These are phyloP conservation scores for Scomber japonicus DNA, from an alignment of 2,113 vertebrate species.

Conservation along the genomic window DNA sequence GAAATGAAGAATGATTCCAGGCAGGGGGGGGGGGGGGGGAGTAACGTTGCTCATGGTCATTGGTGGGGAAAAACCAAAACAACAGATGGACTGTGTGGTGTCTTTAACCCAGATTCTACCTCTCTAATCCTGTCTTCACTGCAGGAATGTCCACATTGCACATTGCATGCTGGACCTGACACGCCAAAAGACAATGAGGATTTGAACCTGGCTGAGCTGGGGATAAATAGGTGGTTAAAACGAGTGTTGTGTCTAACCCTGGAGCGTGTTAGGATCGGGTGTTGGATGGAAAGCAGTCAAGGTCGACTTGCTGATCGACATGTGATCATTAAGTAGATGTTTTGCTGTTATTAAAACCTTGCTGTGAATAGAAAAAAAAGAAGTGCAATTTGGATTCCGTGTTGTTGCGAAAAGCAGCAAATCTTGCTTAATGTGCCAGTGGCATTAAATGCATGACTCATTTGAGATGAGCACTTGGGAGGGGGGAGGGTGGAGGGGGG, in stretches of 20 bases:
- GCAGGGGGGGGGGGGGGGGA: background rate
- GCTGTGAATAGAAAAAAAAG: conserved; percentile 4
- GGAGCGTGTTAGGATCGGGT: background rate
- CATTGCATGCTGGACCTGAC: conserved; percentile 28
- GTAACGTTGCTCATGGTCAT: conserved; percentile 47
- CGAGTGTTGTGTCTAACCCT: conserved; percentile 34
- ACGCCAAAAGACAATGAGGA: conserved; percentile 62
- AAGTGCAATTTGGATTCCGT: background rate
- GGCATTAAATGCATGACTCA: conserved; percentile 18
- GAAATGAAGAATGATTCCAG: conserved; percentile 56
- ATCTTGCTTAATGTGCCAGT: background rate
- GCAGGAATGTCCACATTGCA: conserved; percentile 76
- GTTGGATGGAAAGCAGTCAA: conserved; percentile 3
- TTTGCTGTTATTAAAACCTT: background rate
- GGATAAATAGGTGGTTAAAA: conserved; percentile 58
- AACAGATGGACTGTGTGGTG: conserved; percentile 86
- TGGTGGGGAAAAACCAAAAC: conserved; percentile 76
- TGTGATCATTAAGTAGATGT: background rate
- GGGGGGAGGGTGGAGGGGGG: no score
- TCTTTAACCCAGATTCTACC: conserved; percentile 86
- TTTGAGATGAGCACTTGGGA: conserved; percentile 14
- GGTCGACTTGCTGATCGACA: conserved; percentile 1
- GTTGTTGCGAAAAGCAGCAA: background rate
- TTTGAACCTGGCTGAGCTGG: conserved; percentile 67
- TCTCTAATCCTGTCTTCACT: conserved; percentile 83